Conservation (phyloP, 2,888 invertebrate species). For the Acanthosoma haemorrhoidale region DNA sequence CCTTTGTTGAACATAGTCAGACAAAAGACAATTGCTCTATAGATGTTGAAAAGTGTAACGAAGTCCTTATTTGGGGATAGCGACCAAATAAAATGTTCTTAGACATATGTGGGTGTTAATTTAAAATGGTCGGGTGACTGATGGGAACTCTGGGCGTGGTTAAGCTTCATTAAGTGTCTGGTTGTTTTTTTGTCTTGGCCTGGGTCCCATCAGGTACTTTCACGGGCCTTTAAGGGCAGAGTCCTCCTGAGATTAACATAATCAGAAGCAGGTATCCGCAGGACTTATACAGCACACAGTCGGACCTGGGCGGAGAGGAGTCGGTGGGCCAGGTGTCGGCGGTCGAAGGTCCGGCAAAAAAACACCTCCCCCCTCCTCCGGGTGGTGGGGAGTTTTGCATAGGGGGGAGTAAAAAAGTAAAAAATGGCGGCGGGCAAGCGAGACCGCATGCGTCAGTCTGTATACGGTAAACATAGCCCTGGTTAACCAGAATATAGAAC, state of each 20-base stretch:
- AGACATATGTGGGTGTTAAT: too few species aligned
- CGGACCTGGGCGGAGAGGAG: neutral
- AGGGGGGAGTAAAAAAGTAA: conserved; percentile 19
- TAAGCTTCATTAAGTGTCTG: too few species aligned
- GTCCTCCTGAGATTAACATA: neutral
- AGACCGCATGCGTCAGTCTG: conserved; percentile 22
- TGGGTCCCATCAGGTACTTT: neutral
- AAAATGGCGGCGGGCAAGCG: conserved; percentile 11
- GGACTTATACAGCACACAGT: neutral
- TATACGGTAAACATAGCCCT: conserved; percentile 1
- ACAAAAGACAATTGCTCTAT: too few species aligned
- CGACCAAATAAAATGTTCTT: too few species aligned
- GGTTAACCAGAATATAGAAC: too few species aligned
- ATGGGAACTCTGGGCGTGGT: too few species aligned
- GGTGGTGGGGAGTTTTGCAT: conserved; percentile 22
- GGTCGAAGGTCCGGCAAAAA: conserved; percentile 26
- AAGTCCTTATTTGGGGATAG: too few species aligned
- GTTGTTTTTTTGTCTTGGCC: too few species aligned
- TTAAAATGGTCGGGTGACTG: too few species aligned
- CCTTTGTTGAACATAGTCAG: too few species aligned
- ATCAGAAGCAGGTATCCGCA: too few species aligned
- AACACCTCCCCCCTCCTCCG: neutral
- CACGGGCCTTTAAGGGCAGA: neutral
- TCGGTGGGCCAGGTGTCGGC: neutral
- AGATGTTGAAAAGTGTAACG: too few species aligned